Conservation (phyloP, 2,797 vertebrate species). For the Cynopterus sphinx region DNA sequence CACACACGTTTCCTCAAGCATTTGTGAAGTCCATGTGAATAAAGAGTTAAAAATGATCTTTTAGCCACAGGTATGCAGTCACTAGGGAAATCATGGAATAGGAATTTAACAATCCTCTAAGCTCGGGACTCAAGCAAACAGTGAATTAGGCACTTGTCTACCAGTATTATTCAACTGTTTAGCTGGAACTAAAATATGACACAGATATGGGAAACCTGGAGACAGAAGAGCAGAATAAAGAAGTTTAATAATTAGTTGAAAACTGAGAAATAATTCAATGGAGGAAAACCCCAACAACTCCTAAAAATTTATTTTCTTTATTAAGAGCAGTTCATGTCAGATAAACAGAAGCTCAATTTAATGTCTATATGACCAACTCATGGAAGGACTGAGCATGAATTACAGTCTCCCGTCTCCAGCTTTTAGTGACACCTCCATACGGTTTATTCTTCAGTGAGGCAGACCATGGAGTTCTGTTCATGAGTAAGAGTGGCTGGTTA, state of each 20-base stretch:
- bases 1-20: not conserved
- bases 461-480: constrained; percentile 76
- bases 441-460: constrained; percentile 76
- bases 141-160: constrained; percentile 8
- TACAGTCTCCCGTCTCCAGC: constrained; percentile 74
- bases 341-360: constrained; percentile 76
- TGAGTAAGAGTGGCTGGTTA: constrained; percentile 74
- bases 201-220: constrained; percentile 49
- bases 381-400: constrained; percentile 67
- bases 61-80: constrained; percentile 48
- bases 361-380: constrained; percentile 70
- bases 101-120: constrained; percentile 38
- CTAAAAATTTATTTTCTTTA: constrained; percentile 57
- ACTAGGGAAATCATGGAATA: constrained; percentile 26
- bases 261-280: not conserved
- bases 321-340: constrained; percentile 70
- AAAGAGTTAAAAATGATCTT: constrained; percentile 58
- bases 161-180: constrained; percentile 41
- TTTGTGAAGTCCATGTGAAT: not conserved
- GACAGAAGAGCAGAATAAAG: constrained; percentile 35
- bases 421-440: constrained; percentile 77
- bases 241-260: constrained; percentile 55
- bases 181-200: constrained; percentile 51
- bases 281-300: not conserved
- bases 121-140: constrained; percentile 42